Evolutionary conservation across 2,797 vertebrate genomes (phyloP).

Genomic region (Heterohyrax brucei): DNA sequence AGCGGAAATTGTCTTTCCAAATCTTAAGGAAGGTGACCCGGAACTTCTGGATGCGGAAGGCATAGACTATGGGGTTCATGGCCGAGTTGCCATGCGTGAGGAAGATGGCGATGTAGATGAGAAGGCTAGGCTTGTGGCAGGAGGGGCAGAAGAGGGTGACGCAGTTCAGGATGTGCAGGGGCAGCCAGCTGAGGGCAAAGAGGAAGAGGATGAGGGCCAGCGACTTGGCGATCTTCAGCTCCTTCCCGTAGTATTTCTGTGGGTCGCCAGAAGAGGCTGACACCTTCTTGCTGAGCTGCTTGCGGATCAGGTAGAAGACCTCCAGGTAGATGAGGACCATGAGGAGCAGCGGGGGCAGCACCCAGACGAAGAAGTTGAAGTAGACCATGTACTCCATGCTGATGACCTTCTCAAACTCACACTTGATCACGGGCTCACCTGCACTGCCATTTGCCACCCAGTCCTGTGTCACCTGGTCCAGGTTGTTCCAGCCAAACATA

Average conservation of each 20-base stretch:
- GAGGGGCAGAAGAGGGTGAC: slow-evolving; percentile 96
- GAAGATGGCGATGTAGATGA: slow-evolving; percentile 96
- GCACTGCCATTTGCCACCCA: slow-evolving; percentile 90
- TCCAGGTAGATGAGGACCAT: slow-evolving; percentile 98
- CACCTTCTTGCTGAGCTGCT: slow-evolving; percentile 96
- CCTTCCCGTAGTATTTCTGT: slow-evolving; percentile 98
- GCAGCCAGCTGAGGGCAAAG: slow-evolving; percentile 98
- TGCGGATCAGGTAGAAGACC: slow-evolving; percentile 99
- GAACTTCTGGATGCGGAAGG: slow-evolving; percentile 98
- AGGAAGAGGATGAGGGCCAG: slow-evolving; percentile 97
- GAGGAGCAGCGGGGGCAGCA: slow-evolving; percentile 96
- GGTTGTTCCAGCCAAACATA: slow-evolving; percentile 99
- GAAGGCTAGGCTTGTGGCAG: slow-evolving; percentile 92
- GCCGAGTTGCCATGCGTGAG: slow-evolving; percentile 98
- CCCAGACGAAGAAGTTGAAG: slow-evolving; percentile 99
- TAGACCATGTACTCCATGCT: slow-evolving; percentile 99
- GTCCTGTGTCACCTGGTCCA: slow-evolving; percentile 90
- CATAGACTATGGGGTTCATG: slow-evolving; percentile 98
- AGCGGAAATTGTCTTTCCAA: slow-evolving; percentile 97
- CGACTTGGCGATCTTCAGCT: slow-evolving; percentile 98
- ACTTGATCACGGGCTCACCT: slow-evolving; percentile 92
- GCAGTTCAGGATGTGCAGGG: slow-evolving; percentile 97
- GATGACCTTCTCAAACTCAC: slow-evolving; percentile 97
- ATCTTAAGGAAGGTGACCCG: slow-evolving; percentile 96
- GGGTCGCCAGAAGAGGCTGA: slow-evolving; percentile 94